Percentiles rank a stretch among this genome's conserved stretches.
These are phyloP conservation scores for Malurus leucopterus DNA, from an alignment of 2,797 vertebrate genomes.

Conservation along the genomic window DNA sequence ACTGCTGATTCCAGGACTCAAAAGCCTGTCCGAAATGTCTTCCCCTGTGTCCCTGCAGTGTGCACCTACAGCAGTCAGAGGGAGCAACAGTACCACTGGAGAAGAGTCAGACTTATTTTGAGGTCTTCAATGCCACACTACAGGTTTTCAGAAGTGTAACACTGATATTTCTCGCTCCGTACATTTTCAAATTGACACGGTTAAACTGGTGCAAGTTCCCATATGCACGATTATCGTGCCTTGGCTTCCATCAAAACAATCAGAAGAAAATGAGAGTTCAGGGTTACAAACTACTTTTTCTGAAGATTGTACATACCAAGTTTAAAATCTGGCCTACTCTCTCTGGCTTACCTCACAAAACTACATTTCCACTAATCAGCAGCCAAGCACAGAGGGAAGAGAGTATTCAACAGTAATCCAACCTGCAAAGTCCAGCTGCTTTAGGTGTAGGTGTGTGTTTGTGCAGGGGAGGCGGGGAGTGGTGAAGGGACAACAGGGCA, in stretches of 20 bases:
- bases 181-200: background rate
- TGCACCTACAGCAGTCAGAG: background rate
- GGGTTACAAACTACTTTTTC: background rate
- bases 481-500: rapidly evolving
- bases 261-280: background rate
- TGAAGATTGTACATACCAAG: background rate
- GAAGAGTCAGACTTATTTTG: background rate
- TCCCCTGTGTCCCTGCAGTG: background rate
- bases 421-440: background rate
- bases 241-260: background rate
- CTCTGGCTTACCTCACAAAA: background rate
- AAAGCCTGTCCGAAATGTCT: background rate
- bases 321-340: background rate
- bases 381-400: background rate
- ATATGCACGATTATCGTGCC: rapidly evolving
- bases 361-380: background rate
- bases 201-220: background rate
- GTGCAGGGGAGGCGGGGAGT: background rate
- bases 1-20: background rate
- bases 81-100: background rate
- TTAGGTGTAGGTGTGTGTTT: background rate
- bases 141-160: background rate
- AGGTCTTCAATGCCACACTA: background rate
- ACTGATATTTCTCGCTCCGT: background rate
- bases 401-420: background rate